phyloP scores from a whole-genome alignment of 2,797 vertebrate genomes.

The Siniperca obscura region DNA sequence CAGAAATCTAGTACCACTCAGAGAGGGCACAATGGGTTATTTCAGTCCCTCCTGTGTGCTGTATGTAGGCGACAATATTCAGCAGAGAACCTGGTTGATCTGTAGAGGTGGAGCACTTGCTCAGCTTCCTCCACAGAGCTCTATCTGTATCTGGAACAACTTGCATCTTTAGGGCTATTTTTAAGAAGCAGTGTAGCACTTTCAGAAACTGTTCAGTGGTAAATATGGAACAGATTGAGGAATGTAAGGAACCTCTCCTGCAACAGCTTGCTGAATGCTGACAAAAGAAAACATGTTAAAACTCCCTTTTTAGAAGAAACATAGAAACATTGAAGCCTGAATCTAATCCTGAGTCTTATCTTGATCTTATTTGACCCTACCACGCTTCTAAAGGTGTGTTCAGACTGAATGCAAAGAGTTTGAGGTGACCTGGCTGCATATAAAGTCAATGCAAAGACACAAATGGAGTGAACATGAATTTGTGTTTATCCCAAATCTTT shows the following conservation, averaged over 20 bases:
- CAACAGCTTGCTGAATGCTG: constrained; percentile 4
- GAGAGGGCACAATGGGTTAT: constrained; percentile 70
- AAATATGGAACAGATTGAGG: constrained; percentile 36
- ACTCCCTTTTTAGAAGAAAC: not conserved
- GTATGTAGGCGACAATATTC: constrained; percentile 79
- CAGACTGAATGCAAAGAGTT: not conserved
- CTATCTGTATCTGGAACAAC: constrained; percentile 48
- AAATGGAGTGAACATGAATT: not conserved
- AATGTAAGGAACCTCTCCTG: not conserved
- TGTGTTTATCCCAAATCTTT: not conserved
- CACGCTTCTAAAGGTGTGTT: not conserved
- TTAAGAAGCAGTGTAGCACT: constrained; percentile 53
- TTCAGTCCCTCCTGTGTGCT: constrained; percentile 72
- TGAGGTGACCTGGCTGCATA: too few relatives aligned
- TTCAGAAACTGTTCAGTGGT: constrained; percentile 31
- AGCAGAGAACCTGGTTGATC: constrained; percentile 66
- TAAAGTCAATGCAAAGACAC: not conserved
- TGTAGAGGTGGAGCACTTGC: constrained; percentile 70
- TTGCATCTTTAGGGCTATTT: constrained; percentile 63
- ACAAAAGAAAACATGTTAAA: not conserved
- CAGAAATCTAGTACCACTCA: constrained; percentile 80
- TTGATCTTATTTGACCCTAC: not conserved
- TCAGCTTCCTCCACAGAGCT: constrained; percentile 72
- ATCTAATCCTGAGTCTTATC: not conserved
- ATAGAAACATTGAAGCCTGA: not conserved